A percentile compares a stretch with the other conserved stretches of the same genome.
Conservation (phyloP, 2,797 vertebrate genomes). For the Pelodytes ibericus region DNA sequence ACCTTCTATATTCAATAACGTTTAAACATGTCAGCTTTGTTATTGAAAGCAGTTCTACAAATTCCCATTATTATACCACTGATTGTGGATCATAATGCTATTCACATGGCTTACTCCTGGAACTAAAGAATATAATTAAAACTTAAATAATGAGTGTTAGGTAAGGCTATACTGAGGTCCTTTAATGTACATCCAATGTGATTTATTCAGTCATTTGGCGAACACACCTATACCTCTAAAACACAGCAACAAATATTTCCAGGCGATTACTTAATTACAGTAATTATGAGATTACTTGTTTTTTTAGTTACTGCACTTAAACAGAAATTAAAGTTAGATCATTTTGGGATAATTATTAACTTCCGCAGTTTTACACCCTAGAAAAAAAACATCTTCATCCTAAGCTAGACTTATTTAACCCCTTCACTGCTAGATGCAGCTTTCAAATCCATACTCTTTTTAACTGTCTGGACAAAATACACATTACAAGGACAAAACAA, state of each 20-base stretch:
- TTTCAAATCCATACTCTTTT: background rate
- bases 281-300: slow-evolving; percentile 17
- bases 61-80: too few relatives aligned
- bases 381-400: background rate
- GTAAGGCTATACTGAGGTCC: too few relatives aligned
- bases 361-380: slow-evolving; percentile 21
- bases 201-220: background rate
- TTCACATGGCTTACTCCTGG: too few relatives aligned
- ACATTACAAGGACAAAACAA: background rate
- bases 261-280: slow-evolving; percentile 15
- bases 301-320: background rate
- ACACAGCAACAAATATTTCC: background rate
- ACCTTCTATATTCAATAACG: too few relatives aligned
- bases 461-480: too few relatives aligned
- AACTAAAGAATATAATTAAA: too few relatives aligned
- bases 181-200: background rate
- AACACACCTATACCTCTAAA: background rate
- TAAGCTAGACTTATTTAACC: background rate
- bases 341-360: slow-evolving; percentile 10
- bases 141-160: too few relatives aligned
- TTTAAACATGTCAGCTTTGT: too few relatives aligned
- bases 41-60: too few relatives aligned
- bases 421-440: background rate
- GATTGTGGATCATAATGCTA: too few relatives aligned
- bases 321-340: slow-evolving; percentile 8